A percentile compares a stretch with the other conserved stretches of the same genome.
phyloP scores from a whole-genome alignment of 2,888 invertebrate genomes.

The Tipula unca region DNA sequence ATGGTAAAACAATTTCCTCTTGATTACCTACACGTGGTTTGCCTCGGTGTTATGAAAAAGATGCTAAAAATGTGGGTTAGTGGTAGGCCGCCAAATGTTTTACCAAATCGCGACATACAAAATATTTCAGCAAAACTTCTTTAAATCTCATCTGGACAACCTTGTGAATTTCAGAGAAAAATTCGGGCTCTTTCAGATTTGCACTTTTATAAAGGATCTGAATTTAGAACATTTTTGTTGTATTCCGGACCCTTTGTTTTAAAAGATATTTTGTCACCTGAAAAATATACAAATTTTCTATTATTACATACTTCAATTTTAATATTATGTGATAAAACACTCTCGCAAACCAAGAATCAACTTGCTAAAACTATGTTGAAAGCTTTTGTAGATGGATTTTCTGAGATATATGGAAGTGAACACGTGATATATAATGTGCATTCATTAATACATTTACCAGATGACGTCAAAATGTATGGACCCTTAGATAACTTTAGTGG shows the following conservation, averaged over 20 bases:
- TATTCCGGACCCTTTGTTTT: too few relatives aligned
- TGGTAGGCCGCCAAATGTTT: too few relatives aligned
- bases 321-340: not conserved
- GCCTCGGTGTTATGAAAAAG: too few relatives aligned
- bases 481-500: not conserved
- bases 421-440: too few relatives aligned
- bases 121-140: not conserved
- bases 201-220: not conserved
- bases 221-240: not conserved
- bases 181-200: not conserved
- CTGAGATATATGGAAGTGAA: too few relatives aligned
- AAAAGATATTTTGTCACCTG: too few relatives aligned
- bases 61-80: too few relatives aligned
- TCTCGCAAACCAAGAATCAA: not conserved
- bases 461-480: not conserved
- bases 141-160: not conserved
- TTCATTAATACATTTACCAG: too few relatives aligned
- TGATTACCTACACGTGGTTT: too few relatives aligned
- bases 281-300: too few relatives aligned
- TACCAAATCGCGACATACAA: not conserved
- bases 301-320: too few relatives aligned
- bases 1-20: not conserved
- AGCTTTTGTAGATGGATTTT: too few relatives aligned
- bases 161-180: not conserved
- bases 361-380: not conserved